Conservation (phyloP, 2,113 vertebrate genomes). For the Psammodynastes pulverulentus region DNA sequence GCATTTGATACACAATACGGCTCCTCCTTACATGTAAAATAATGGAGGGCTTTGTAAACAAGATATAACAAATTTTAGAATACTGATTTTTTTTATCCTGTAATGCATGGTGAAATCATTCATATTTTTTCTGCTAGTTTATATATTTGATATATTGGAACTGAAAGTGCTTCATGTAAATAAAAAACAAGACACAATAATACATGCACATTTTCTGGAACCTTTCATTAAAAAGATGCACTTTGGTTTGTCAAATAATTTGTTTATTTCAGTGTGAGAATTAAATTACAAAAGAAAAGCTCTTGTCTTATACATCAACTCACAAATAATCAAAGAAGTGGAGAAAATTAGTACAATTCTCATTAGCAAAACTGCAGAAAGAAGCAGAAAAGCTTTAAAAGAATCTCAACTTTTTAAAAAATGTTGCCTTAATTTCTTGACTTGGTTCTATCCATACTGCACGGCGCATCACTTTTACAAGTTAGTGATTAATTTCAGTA, state of each 20-base stretch:
- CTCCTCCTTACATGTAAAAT: not conserved
- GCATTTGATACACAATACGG: not conserved
- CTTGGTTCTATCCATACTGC: slow-evolving; percentile 13
- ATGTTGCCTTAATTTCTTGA: slow-evolving; percentile 8
- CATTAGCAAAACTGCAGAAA: not conserved
- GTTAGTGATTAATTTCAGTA: slow-evolving; percentile 20
- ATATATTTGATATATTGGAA: slow-evolving; percentile 13
- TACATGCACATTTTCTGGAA: not conserved
- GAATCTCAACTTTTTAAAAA: not conserved
- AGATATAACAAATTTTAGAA: not conserved
- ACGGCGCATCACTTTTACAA: not conserved
- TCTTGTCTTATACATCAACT: slow-evolving; percentile 9
- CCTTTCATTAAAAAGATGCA: slow-evolving; percentile 19
- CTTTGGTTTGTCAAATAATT: slow-evolving; percentile 13
- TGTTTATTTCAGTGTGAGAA: slow-evolving; percentile 26
- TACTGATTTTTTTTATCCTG: not conserved
- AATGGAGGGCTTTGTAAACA: not conserved
- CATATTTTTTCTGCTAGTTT: slow-evolving; percentile 9
- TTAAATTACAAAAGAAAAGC: slow-evolving; percentile 31
- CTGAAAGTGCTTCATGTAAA: slow-evolving; percentile 10
- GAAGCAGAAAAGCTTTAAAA: not conserved
- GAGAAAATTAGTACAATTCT: slow-evolving; percentile 24
- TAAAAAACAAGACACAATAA: not conserved
- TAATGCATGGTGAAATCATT: slow-evolving; percentile 3
- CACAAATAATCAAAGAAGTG: slow-evolving; percentile 19